These are phyloP conservation scores for Nineta flava DNA, from an alignment of 2,888 invertebrate genomes.

Conservation along the genomic window DNA sequence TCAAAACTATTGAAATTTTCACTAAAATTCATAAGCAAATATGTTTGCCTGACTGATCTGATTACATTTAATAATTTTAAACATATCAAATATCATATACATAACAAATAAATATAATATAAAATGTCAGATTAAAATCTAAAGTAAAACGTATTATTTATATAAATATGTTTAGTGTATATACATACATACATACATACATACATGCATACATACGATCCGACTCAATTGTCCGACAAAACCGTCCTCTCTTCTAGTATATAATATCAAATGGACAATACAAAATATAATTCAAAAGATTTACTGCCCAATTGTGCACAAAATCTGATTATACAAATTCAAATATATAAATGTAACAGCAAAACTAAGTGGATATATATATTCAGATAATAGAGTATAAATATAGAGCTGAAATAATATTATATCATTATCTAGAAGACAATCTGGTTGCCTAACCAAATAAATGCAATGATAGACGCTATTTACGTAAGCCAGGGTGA, in stretches of 20 bases:
- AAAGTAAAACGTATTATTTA: neutral
- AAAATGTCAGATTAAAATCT: neutral
- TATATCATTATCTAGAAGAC: too few species aligned
- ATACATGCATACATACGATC: too few species aligned
- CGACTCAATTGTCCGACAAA: too few species aligned
- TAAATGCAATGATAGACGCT: too few species aligned
- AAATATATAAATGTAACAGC: neutral
- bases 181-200: too few species aligned
- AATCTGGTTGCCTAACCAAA: too few species aligned
- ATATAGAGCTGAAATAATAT: too few species aligned
- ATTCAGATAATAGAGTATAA: too few species aligned
- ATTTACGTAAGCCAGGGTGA: too few species aligned
- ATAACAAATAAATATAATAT: neutral
- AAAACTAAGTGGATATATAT: neutral
- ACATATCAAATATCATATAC: neutral
- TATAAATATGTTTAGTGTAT: neutral
- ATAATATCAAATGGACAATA: neutral
- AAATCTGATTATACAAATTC: neutral
- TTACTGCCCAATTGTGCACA: slow-evolving; percentile 1
- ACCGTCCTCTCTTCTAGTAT: neutral
- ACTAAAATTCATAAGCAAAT: too few species aligned
- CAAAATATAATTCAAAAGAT: slow-evolving; percentile 6
- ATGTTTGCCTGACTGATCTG: neutral
- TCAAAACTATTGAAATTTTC: too few species aligned
- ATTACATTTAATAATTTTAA: neutral